A percentile compares a stretch with the other conserved stretches of the same genome.
These are phyloP conservation scores for Ditylenchus dipsaci DNA, from an alignment of 1,140 invertebrate genomes.

Conservation along the genomic window DNA sequence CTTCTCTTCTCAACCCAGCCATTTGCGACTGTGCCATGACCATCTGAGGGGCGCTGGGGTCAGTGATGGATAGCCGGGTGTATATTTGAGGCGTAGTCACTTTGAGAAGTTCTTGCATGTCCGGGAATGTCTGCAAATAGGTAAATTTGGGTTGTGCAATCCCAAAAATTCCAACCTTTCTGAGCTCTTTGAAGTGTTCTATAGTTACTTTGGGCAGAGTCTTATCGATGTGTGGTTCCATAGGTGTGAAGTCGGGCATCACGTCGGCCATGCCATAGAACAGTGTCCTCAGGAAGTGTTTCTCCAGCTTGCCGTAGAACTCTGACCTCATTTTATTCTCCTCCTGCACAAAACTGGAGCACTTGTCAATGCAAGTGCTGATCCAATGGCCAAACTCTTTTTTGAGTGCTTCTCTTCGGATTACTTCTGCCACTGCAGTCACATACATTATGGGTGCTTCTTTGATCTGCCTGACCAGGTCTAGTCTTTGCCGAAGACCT, in stretches of 20 bases:
- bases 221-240: constrained; percentile 22
- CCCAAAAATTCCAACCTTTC: constrained; percentile 20
- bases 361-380: constrained; percentile 25
- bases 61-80: constrained; percentile 29
- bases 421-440: constrained; percentile 42
- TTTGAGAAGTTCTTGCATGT: constrained; percentile 41
- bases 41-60: constrained; percentile 15
- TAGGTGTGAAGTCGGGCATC: constrained; percentile 34
- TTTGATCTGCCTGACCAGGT: constrained; percentile 41
- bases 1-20: constrained; percentile 28
- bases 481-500: constrained; percentile 35
- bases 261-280: constrained; percentile 36
- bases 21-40: constrained; percentile 6
- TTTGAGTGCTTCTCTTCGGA: constrained; percentile 31
- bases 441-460: constrained; percentile 45
- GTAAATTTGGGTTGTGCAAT: background rate
- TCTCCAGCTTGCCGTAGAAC: constrained; percentile 39
- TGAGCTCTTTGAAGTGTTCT: constrained; percentile 32
- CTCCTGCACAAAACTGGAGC: constrained; percentile 30
- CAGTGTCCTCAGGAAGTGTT: constrained; percentile 38
- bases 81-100: constrained; percentile 35
- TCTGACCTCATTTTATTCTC: constrained; percentile 36
- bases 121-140: constrained; percentile 21
- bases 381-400: constrained; percentile 41
- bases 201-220: constrained; percentile 24